Evolutionary conservation across 2,797 vertebrate species (phyloP).

Genomic region (Enteromius fasciolatus): DNA sequence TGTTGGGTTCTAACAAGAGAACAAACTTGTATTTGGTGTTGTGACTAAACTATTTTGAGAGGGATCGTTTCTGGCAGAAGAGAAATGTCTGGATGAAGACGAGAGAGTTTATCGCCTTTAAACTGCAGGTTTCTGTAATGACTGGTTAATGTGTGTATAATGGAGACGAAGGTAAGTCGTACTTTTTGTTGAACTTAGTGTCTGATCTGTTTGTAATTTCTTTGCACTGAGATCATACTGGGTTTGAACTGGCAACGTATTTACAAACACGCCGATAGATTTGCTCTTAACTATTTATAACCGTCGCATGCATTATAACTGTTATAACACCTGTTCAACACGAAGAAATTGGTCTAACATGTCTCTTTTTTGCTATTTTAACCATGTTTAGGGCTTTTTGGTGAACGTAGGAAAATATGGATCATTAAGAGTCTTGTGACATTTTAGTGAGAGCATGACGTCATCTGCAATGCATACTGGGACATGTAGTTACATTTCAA

Average conservation of each 20-base stretch:
- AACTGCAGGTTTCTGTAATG: constrained; percentile 72
- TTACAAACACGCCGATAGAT: constrained; percentile 33
- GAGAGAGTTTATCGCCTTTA: constrained; percentile 57
- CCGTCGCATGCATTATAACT: background rate
- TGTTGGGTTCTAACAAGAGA: constrained; percentile 40
- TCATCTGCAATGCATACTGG: constrained; percentile 67
- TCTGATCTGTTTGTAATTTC: constrained; percentile 10
- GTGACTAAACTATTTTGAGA: constrained; percentile 52
- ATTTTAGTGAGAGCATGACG: constrained; percentile 78
- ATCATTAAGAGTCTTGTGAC: constrained; percentile 84
- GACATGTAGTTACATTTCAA: constrained; percentile 69
- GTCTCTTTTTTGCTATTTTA: background rate
- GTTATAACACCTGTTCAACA: background rate
- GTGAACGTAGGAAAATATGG: constrained; percentile 72
- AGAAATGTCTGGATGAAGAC: constrained; percentile 77
- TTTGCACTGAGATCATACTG: background rate
- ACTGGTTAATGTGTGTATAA: constrained; percentile 73
- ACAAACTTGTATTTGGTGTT: constrained; percentile 50
- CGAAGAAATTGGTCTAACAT: background rate
- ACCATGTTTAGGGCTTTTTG: constrained; percentile 25
- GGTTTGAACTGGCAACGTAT: constrained; percentile 3
- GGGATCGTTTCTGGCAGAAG: constrained; percentile 61
- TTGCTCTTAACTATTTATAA: background rate
- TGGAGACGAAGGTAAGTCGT: constrained; percentile 78
- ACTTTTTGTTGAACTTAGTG: background rate